Percentiles rank a stretch among this genome's conserved stretches.
phyloP scores from a whole-genome alignment of 2,113 vertebrate species.

The Cynopterus brachyotis region DNA sequence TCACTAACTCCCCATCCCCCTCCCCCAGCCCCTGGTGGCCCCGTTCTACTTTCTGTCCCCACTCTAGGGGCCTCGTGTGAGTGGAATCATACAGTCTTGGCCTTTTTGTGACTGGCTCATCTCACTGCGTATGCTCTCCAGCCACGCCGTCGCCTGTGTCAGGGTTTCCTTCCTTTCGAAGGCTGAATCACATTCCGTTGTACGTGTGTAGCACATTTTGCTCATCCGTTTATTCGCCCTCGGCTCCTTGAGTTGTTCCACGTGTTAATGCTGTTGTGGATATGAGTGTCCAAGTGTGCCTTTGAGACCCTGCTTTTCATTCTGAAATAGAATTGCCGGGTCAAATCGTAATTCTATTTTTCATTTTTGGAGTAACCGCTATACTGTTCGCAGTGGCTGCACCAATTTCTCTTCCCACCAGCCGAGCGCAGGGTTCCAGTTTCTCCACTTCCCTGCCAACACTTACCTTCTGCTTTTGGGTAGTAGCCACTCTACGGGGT shows the following conservation, averaged over 20 bases:
- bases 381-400: background rate
- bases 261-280: rapidly evolving
- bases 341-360: background rate
- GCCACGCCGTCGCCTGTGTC: rapidly evolving
- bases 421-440: background rate
- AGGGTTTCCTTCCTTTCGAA: background rate
- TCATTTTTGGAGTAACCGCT: background rate
- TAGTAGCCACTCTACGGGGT: background rate
- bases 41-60: rapidly evolving
- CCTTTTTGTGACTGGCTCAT: background rate
- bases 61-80: rapidly evolving
- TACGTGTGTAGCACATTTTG: background rate
- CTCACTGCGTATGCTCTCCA: rapidly evolving
- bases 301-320: background rate
- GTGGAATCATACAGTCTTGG: too few relatives aligned
- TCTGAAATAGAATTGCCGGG: background rate
- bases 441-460: background rate
- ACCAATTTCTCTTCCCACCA: background rate
- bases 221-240: rapidly evolving
- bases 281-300: rapidly evolving
- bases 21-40: background rate
- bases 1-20: rapidly evolving
- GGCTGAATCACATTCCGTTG: background rate
- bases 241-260: background rate
- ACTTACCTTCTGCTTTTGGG: background rate